These are phyloP conservation scores for Caiman crocodilus DNA, from an alignment of 2,797 vertebrate species.

Conservation along the genomic window DNA sequence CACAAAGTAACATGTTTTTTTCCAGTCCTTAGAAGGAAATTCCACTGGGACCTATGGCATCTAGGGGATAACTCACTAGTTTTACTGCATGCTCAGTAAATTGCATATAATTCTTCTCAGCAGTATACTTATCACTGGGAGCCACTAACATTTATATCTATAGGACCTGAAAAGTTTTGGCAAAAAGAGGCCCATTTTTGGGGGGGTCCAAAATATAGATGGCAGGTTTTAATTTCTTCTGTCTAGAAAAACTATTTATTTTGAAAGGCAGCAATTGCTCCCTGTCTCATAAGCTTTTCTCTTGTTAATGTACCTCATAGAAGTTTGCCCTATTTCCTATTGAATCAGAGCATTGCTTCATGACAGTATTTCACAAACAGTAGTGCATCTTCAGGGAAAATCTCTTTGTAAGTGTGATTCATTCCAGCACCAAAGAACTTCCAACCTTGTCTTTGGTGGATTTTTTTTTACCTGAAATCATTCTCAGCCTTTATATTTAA, in stretches of 20 bases:
- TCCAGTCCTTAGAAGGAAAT: constrained; percentile 14
- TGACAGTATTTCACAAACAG: constrained; percentile 1
- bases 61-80: accelerated
- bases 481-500: not conserved
- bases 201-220: not conserved
- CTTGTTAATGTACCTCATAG: not conserved
- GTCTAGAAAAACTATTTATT: not conserved
- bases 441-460: not conserved
- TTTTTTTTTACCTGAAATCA: not conserved
- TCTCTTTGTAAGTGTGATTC: not conserved
- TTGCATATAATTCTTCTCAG: not conserved
- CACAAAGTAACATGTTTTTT: constrained; percentile 32
- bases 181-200: not conserved
- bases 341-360: not conserved
- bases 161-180: not conserved
- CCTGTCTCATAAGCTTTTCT: not conserved
- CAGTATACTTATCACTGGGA: not conserved
- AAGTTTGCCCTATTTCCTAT: not conserved
- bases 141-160: not conserved
- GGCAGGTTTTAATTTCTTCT: not conserved
- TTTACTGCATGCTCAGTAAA: not conserved
- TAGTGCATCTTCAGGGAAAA: not conserved
- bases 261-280: not conserved
- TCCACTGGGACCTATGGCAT: not conserved
- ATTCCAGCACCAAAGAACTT: not conserved